These are phyloP conservation scores for Rhabdomys dilectus DNA, from an alignment of 2,113 vertebrate genomes.

Conservation along the genomic window DNA sequence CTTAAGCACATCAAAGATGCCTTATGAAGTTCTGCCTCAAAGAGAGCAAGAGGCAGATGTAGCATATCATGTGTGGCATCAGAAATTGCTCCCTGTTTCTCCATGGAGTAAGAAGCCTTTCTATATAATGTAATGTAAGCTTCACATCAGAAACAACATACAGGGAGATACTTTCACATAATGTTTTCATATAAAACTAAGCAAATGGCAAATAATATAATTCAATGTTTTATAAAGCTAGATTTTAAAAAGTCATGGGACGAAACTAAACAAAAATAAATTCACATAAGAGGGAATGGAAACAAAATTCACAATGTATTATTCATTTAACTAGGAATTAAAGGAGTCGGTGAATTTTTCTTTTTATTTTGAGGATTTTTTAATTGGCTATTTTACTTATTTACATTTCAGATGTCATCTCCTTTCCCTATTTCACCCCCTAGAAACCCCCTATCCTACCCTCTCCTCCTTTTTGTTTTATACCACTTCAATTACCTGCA, in stretches of 20 bases:
- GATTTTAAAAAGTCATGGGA: background rate
- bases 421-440: no score
- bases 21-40: constrained; percentile 52
- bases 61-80: background rate
- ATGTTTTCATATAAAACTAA: background rate
- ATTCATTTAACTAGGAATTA: background rate
- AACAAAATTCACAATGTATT: background rate
- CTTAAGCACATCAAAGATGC: constrained; percentile 10
- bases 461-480: no score
- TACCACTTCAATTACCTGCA: no score
- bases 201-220: background rate
- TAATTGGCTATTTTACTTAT: no score
- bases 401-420: no score
- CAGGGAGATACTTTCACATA: background rate
- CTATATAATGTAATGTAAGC: background rate
- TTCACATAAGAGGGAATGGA: background rate
- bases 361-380: no score
- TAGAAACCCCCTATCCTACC: no score
- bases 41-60: constrained; percentile 38
- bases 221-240: background rate
- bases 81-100: constrained; percentile 31
- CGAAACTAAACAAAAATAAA: background rate
- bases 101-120: constrained; percentile 48
- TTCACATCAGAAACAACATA: background rate
- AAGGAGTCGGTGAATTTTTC: background rate